A percentile compares a stretch with the other conserved stretches of the same genome.
Conservation (phyloP, 2,888 invertebrate species). For the Drosophila falleni region DNA sequence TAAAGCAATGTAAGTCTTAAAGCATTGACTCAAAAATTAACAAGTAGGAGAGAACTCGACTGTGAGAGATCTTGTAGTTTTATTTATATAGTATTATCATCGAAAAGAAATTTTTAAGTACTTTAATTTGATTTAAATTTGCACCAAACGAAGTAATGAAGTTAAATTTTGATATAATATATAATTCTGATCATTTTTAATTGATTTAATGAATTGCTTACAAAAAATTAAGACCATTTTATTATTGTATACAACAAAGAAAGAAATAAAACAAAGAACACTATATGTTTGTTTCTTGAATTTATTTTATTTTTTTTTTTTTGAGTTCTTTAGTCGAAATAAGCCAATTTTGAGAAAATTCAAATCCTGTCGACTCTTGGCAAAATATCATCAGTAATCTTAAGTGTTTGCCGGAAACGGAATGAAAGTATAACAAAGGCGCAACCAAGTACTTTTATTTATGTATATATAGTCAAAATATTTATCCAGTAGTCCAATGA, state of each 20-base stretch:
- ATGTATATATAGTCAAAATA: neutral
- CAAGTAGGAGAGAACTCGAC: no score
- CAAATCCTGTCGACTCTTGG: constrained; percentile 43
- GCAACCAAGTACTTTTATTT: neutral
- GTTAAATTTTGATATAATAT: no score
- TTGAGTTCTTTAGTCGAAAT: neutral
- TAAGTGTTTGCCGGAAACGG: constrained; percentile 8
- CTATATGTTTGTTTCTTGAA: neutral
- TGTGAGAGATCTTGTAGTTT: no score
- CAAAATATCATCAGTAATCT: constrained; percentile 19
- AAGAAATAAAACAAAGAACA: neutral
- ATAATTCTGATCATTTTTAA: neutral
- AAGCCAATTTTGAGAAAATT: constrained; percentile 20
- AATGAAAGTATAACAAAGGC: constrained; percentile 5
- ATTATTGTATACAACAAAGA: neutral
- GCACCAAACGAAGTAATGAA: no score
- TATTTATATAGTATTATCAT: no score
- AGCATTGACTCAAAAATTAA: no score
- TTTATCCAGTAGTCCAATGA: neutral
- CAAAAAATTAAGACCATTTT: neutral
- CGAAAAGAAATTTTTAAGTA: no score
- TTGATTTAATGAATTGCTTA: neutral
- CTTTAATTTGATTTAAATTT: no score
- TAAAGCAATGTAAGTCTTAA: no score
- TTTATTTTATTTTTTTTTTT: neutral